Conservation (phyloP, 2,113 vertebrate genomes). For the Trogon surrucura region DNA sequence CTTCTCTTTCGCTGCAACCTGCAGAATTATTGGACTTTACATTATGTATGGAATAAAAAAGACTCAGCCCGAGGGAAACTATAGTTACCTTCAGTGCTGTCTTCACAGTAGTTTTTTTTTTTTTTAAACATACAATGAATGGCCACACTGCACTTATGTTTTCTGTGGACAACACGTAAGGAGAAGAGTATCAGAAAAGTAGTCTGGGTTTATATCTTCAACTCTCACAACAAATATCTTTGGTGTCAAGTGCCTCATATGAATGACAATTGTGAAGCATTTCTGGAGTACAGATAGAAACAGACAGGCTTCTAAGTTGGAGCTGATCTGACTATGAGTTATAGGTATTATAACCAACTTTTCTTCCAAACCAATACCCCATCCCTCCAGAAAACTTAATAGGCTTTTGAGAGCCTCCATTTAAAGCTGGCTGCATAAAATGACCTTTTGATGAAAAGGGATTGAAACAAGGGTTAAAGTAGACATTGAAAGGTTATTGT, state of each 20-base stretch:
- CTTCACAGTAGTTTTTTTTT: background rate
- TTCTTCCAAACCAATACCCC: constrained; percentile 70
- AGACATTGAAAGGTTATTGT: constrained; percentile 88
- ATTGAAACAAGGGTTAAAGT: constrained; percentile 90
- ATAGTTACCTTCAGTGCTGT: background rate
- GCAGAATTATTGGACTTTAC: background rate
- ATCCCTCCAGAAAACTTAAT: constrained; percentile 79
- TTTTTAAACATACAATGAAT: background rate
- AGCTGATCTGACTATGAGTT: constrained; percentile 72
- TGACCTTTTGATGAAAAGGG: constrained; percentile 83
- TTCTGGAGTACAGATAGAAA: constrained; percentile 60
- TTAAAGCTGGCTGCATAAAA: constrained; percentile 82
- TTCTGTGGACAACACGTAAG: background rate
- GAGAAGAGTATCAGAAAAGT: background rate
- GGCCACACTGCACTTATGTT: background rate
- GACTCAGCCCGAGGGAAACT: background rate
- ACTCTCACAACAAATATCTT: constrained; percentile 9
- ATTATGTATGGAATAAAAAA: constrained; percentile 15
- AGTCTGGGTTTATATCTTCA: constrained; percentile 1
- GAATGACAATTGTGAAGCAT: background rate
- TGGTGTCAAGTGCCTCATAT: background rate
- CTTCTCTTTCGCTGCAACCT: constrained; percentile 4
- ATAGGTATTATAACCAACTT: constrained; percentile 76
- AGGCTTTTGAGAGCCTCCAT: constrained; percentile 79
- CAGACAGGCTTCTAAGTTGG: constrained; percentile 32